Evolutionary conservation across 2,113 vertebrate genomes (phyloP).

Genomic region (Lepidothrix coronata): DNA sequence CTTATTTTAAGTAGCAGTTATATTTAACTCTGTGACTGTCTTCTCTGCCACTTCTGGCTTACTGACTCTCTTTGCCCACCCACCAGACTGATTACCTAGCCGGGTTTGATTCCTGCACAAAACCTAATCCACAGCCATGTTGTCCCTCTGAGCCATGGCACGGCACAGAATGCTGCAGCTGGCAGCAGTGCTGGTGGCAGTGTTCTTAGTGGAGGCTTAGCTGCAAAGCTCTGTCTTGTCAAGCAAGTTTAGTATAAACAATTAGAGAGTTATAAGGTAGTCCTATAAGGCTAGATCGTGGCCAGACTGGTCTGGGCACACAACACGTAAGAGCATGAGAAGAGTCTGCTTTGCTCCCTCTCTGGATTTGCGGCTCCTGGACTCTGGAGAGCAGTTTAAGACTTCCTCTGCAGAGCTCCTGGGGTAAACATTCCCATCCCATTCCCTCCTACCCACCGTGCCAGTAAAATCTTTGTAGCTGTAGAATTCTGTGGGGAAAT

Average conservation of each 20-base stretch:
- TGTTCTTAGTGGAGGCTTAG: neutral
- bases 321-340: fast-evolving
- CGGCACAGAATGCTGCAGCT: neutral
- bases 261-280: neutral
- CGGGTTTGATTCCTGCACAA: neutral
- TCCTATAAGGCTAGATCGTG: neutral
- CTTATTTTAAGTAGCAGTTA: neutral
- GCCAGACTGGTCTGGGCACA: neutral
- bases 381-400: neutral
- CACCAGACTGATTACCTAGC: neutral
- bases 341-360: neutral
- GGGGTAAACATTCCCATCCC: neutral
- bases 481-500: neutral
- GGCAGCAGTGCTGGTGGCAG: neutral
- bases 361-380: neutral
- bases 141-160: fast-evolving
- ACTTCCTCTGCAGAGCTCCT: neutral
- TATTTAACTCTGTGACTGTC: neutral
- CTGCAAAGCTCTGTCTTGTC: slow-evolving; percentile 4
- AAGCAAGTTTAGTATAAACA: neutral
- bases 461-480: neutral
- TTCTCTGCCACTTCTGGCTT: neutral
- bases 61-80: neutral
- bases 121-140: neutral
- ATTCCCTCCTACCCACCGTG: neutral